Evolutionary conservation across 2,113 vertebrate species (phyloP), one percentile per base, ranked within the genome.

Genomic region (Thymallus thymallus): DNA sequence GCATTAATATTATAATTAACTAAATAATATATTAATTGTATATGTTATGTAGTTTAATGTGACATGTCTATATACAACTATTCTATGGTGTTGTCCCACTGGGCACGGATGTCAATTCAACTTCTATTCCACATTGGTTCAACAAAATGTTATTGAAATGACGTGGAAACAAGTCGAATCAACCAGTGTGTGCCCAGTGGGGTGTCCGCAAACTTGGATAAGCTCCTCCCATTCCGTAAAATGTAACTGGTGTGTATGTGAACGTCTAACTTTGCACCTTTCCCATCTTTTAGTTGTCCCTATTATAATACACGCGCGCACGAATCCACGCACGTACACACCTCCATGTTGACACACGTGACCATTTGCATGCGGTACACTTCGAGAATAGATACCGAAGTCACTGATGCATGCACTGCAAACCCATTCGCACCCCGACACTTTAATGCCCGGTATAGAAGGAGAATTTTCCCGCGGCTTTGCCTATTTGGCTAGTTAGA

Each of bases 351-450:
- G 69, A 55, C 67, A 77, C 82, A 84, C 16, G 51, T 80, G 32
- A 64, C 69, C 77, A 76, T 84, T 84, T 81, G 51, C 41, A 73
- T 78, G 56, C 62, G 23, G 68, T 66, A 60, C n/a, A 48, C 62
- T 88, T 63, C 75, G 20, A 75, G 81, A 89, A 84, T 66, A 88
- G 80, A 89, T 79, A 84, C 79, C 90, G 72, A 88, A 88, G 78
- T 90, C 90, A 72, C 90, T 76, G 82, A 80, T 80, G 86, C 87
- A 80, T 82, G 84, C 87, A 76, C 92, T 79, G 90, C 90, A 78
- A 93, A 89, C 86, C 90, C 90, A 85, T 91, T 91, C 91, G 85
- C 94, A 86, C 92, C 86, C 93, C 81, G 80, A 93, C 93, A 88
- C 93, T 88, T 90, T 61, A 80, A 87, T 79, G 85, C 90, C 87